phyloP scores from a whole-genome alignment of 2,113 vertebrate species.

The Spea multiplicata region DNA sequence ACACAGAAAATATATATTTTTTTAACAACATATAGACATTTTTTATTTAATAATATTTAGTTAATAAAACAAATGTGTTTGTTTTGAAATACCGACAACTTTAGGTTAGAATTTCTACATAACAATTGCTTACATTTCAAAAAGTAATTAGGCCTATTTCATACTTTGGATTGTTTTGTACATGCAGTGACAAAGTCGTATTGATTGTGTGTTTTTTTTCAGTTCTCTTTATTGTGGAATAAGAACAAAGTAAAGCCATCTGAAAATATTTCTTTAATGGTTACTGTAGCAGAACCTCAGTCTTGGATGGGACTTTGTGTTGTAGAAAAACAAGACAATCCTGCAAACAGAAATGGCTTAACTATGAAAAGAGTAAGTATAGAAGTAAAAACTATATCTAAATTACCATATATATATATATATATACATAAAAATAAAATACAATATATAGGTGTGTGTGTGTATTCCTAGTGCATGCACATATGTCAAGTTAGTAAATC shows the following conservation, averaged over 20 bases:
- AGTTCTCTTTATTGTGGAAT: slow-evolving; percentile 69
- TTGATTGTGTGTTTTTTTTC: not conserved
- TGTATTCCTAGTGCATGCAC: not conserved
- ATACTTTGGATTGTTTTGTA: too few species aligned
- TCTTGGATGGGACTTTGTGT: slow-evolving; percentile 66
- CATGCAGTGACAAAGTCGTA: too few species aligned
- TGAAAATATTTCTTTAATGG: slow-evolving; percentile 54
- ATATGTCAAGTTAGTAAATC: not conserved
- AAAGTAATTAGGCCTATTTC: too few species aligned
- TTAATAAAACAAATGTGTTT: too few species aligned
- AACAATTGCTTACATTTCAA: too few species aligned
- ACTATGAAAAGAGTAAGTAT: slow-evolving; percentile 56
- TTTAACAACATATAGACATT: too few species aligned
- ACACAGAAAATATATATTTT: not conserved
- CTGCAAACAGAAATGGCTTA: slow-evolving; percentile 57
- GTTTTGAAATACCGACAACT: too few species aligned
- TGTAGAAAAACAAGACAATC: slow-evolving; percentile 57
- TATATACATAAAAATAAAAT: too few species aligned
- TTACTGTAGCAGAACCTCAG: slow-evolving; percentile 52
- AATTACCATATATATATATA: too few species aligned
- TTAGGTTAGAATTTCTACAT: too few species aligned
- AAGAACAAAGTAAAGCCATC: slow-evolving; percentile 47
- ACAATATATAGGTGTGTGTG: too few species aligned
- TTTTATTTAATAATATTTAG: too few species aligned
- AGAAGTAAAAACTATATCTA: not conserved